Evolutionary conservation across 2,113 vertebrate species (phyloP).

Genomic region (Myotis yumanensis): DNA sequence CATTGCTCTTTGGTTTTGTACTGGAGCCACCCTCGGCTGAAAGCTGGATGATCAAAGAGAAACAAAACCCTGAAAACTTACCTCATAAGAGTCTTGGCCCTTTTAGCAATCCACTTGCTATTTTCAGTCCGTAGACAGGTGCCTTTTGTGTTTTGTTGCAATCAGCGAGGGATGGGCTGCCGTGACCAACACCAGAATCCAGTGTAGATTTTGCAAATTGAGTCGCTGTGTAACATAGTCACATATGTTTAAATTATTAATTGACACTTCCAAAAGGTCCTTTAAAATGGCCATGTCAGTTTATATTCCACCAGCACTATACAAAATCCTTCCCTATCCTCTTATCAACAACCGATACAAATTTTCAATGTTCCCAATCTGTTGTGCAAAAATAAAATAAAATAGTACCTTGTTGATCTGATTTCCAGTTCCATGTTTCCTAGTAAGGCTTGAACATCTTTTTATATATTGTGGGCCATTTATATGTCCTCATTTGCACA

Average conservation of each 20-base stretch:
- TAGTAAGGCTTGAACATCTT: not conserved
- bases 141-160: not conserved
- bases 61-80: not conserved
- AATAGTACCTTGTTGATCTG: not conserved
- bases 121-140: not conserved
- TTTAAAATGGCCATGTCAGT: not conserved
- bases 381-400: not conserved
- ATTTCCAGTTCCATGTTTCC: constrained; percentile 37
- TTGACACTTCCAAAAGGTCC: not conserved
- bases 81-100: not conserved
- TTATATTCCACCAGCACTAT: not conserved
- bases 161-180: not conserved
- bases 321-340: not conserved
- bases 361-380: not conserved
- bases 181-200: not conserved
- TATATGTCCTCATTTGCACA: constrained; percentile 46
- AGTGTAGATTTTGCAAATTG: not conserved
- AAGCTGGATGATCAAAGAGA: not conserved
- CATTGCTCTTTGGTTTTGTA: rapidly evolving
- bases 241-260: not conserved
- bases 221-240: not conserved
- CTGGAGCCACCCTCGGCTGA: not conserved
- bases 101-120: not conserved
- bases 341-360: not conserved
- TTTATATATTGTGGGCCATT: not conserved